These are phyloP conservation scores for Ennomos fuscantarius DNA, from an alignment of 2,888 invertebrate genomes.

Conservation along the genomic window DNA sequence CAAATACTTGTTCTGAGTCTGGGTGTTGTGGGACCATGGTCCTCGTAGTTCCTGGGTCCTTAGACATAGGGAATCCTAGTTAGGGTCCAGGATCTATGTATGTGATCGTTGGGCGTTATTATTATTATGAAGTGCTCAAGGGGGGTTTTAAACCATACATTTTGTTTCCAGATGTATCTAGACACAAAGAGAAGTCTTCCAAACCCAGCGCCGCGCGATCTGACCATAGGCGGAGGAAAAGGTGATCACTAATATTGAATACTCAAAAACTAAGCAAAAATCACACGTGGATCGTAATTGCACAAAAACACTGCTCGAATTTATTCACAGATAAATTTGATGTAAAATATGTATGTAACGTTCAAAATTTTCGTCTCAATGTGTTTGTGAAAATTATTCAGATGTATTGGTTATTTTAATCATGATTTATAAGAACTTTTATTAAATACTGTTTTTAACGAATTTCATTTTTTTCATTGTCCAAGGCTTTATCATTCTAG, in stretches of 20 bases:
- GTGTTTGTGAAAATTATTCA: slow-evolving; percentile 1
- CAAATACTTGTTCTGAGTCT: too few relatives aligned
- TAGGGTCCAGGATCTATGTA: too few relatives aligned
- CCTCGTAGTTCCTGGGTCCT: too few relatives aligned
- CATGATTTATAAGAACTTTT: slow-evolving; percentile 35
- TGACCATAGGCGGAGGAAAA: slow-evolving; percentile 74
- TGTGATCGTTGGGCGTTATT: too few relatives aligned
- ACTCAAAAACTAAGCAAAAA: slow-evolving; percentile 20
- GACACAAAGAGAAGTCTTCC: slow-evolving; percentile 71
- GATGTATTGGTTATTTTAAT: background rate
- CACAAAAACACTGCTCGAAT: background rate
- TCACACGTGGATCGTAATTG: background rate
- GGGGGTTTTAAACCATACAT: too few relatives aligned
- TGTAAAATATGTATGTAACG: background rate
- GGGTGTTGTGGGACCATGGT: too few relatives aligned
- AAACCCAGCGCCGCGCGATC: slow-evolving; percentile 71
- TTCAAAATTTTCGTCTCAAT: slow-evolving; percentile 7
- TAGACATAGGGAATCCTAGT: too few relatives aligned
- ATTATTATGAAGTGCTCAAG: too few relatives aligned
- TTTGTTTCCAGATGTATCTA: slow-evolving; percentile 64
- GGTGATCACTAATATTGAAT: slow-evolving; percentile 48
- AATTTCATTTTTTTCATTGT: too few relatives aligned
- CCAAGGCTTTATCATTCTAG: too few relatives aligned
- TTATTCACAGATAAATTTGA: slow-evolving; percentile 10
- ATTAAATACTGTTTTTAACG: slow-evolving; percentile 11